Evolutionary conservation across 1,140 invertebrate genomes (phyloP).

Genomic region (Eciton burchellii): DNA sequence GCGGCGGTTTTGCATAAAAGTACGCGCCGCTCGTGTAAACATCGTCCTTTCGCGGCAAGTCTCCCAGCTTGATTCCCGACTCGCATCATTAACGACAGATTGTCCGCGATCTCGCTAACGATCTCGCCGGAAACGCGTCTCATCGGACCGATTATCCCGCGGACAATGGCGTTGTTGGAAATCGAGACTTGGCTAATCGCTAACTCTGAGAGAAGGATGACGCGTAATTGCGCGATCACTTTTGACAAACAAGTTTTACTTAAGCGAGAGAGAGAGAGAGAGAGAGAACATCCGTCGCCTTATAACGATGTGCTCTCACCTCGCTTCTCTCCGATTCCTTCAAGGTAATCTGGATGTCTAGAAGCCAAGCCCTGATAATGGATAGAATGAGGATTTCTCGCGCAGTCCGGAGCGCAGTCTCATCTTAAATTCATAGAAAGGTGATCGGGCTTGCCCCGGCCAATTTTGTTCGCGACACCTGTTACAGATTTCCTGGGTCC

Average conservation of each 20-base stretch:
- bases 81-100: constrained; percentile 46
- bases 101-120: constrained; percentile 13
- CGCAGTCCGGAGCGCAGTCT: constrained; percentile 23
- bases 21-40: constrained; percentile 44
- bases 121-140: not conserved
- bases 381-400: not conserved
- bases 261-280: too few species aligned
- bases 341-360: not conserved
- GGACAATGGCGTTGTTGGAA: not conserved
- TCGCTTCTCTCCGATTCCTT: constrained; percentile 4
- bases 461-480: constrained; percentile 27
- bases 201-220: not conserved
- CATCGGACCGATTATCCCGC: constrained; percentile 11
- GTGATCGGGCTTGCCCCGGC: not conserved
- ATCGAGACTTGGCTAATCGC: not conserved
- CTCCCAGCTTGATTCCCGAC: not conserved
- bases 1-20: constrained; percentile 50
- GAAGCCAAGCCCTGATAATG: constrained; percentile 25
- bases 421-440: constrained; percentile 21
- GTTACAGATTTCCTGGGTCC: constrained; percentile 1
- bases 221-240: not conserved
- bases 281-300: not conserved
- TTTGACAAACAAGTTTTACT: not conserved
- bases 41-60: not conserved
- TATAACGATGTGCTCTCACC: not conserved